phyloP scores from a whole-genome alignment of 2,797 vertebrate genomes.

The Phataginus tetradactyla region DNA sequence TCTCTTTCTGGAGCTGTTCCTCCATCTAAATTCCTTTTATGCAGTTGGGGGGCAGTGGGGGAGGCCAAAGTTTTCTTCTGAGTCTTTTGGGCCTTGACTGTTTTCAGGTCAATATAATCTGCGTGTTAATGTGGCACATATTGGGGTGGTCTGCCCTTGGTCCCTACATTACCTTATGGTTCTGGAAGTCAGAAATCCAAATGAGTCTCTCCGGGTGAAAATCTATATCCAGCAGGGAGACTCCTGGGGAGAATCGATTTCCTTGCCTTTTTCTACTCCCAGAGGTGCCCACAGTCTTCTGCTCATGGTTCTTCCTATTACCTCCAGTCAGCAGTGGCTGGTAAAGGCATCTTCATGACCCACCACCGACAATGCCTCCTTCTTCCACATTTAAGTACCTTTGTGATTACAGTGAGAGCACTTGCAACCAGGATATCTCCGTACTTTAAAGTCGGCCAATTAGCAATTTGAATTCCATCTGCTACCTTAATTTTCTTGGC shows the following conservation, averaged over 20 bases:
- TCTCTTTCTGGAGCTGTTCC: no score
- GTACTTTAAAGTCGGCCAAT: not conserved
- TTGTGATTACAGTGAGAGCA: not conserved
- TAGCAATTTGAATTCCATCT: not conserved
- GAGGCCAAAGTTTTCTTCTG: no score
- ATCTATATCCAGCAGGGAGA: not conserved
- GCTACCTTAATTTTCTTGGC: not conserved
- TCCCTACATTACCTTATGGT: not conserved
- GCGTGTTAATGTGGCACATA: no score
- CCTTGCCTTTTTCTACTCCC: not conserved
- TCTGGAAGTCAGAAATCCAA: not conserved
- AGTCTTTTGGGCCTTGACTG: no score
- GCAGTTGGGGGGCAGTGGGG: no score
- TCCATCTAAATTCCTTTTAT: no score
- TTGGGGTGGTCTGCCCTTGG: no score
- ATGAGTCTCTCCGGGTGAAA: not conserved
- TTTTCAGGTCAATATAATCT: no score
- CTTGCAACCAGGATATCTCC: not conserved
- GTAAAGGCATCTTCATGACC: not conserved
- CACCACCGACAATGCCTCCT: not conserved
- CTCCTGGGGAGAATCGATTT: fast-evolving
- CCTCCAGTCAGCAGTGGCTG: not conserved
- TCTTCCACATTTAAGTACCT: not conserved
- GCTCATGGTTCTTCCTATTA: not conserved
- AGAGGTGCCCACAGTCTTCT: not conserved